Conservation (phyloP, 2,113 vertebrate genomes). For the Hoplias malabaricus region DNA sequence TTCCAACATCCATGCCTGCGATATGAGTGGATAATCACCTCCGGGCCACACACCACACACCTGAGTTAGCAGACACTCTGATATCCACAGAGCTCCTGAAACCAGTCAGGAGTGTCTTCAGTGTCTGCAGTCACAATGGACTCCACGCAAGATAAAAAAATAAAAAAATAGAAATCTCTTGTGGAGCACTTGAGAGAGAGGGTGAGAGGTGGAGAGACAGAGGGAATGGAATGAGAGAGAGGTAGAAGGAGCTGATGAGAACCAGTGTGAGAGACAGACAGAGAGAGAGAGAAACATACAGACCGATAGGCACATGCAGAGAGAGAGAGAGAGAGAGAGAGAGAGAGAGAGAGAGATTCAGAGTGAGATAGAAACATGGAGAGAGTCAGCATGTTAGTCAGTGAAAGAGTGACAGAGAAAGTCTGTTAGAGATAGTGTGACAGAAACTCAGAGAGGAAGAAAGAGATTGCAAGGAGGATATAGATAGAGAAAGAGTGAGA, state of each 20-base stretch:
- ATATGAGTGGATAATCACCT: constrained; percentile 71
- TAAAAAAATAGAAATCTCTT: no score
- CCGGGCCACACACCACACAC: constrained; percentile 72
- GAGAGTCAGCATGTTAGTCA: no score
- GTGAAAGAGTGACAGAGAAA: no score
- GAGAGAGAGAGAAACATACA: background rate
- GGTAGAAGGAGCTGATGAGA: background rate
- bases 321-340: background rate
- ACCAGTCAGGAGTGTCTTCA: constrained; percentile 32
- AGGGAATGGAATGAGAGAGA: background rate
- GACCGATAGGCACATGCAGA: background rate
- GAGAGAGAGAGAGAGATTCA: background rate
- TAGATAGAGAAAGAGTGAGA: no score
- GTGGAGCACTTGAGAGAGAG: background rate
- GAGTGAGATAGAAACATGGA: background rate
- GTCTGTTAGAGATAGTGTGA: no score
- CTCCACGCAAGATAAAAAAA: constrained; percentile 9
- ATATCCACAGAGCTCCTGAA: constrained; percentile 45
- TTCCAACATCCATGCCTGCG: constrained; percentile 68
- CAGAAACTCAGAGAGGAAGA: no score
- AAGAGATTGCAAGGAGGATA: no score
- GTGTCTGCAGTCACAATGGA: constrained; percentile 20
- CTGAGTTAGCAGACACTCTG: constrained; percentile 72
- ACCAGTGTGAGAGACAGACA: background rate
- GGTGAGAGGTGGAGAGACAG: background rate